Percentiles rank a stretch among this genome's conserved stretches.
Evolutionary conservation across 2,888 invertebrate species (phyloP).

Genomic region (Epiblema foenella): DNA sequence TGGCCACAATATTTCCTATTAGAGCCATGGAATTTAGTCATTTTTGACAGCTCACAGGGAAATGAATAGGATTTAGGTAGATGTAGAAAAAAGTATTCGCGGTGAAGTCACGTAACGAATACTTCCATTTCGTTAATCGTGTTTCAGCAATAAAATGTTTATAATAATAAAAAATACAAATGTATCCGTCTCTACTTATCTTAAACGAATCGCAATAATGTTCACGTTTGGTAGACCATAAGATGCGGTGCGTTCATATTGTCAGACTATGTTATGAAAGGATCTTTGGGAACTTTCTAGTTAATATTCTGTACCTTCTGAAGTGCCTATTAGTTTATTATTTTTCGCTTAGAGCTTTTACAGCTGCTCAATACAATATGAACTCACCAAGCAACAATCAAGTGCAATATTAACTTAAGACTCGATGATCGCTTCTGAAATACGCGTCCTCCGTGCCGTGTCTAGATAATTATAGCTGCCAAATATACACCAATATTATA

Average conservation of each 20-base stretch:
- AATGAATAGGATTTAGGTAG: constrained; percentile 27
- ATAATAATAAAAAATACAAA: constrained; percentile 38
- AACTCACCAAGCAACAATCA: constrained; percentile 30
- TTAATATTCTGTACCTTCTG: constrained; percentile 35
- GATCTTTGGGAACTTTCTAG: constrained; percentile 18
- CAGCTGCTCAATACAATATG: constrained; percentile 28
- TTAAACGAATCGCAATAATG: constrained; percentile 46
- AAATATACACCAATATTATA: constrained; percentile 36
- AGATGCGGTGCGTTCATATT: constrained; percentile 37
- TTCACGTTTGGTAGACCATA: constrained; percentile 42
- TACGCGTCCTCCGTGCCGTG: constrained; percentile 24
- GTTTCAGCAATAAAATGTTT: constrained; percentile 44
- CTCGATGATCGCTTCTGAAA: constrained; percentile 29
- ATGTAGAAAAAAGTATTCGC: constrained; percentile 21
- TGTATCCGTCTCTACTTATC: constrained; percentile 45
- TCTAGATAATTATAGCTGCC: constrained; percentile 35
- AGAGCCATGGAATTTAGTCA: constrained; percentile 42
- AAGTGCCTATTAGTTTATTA: constrained; percentile 39
- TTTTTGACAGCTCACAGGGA: constrained; percentile 38
- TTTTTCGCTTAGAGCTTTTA: constrained; percentile 26
- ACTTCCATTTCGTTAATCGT: constrained; percentile 26
- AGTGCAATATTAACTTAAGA: constrained; percentile 42
- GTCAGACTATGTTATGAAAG: constrained; percentile 16
- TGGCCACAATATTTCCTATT: constrained; percentile 13
- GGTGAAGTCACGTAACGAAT: constrained; percentile 22